Base-by-base conservation (phyloP, 1,140 invertebrate species). In the Heliconius congener region DNA sequence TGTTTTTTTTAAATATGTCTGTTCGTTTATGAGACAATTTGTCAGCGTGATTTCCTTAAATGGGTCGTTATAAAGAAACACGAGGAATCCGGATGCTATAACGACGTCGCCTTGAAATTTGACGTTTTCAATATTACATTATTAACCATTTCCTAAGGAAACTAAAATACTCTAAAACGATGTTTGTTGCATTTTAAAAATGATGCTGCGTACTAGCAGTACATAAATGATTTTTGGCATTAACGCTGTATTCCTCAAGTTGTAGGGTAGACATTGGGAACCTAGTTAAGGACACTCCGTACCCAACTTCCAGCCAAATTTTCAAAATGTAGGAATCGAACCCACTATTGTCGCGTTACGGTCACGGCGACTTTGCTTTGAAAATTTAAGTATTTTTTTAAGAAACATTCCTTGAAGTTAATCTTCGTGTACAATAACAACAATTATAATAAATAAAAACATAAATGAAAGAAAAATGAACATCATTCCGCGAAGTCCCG, bases 61-160 rank as follows among this genome's bases (percentile, higher is more conserved):
- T 30, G 1, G 60, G 23, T 66, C 60, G 60, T 66, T 66, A 30
- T 66, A 66, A 66, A 30, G 60, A 66, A 66, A 66, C 60, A 66
- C 13, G 23, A 66, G 60, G 27, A 66, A 16, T 30, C 27, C 11
- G 3, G 8, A 57, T 3, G 19, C 55, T 3, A 57, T 57, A 23
- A 57, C 60, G 27, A 66, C 27, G 27, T 66, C 11, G 23, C 11
- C 19, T 11, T 66, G 19, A 66, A 66, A 66, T 30, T 66, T 27
- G 60, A 66, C n/a, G 0, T n/a, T 66, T 30, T 66, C 19, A 30
- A 30, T 66, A 66, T 66, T n/a, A 66, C 16, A 23, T 23, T 11
- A 23, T 57, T 57, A 57, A 57, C 6, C 19, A 57, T 57, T 23
- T 23, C 11, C 18, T 57, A 9, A 23, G 18, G 16, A 52, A 52